Percentiles rank a stretch among this genome's conserved stretches.
Evolutionary conservation across 2,113 vertebrate genomes (phyloP).

Genomic region (Sceloporus undulatus): DNA sequence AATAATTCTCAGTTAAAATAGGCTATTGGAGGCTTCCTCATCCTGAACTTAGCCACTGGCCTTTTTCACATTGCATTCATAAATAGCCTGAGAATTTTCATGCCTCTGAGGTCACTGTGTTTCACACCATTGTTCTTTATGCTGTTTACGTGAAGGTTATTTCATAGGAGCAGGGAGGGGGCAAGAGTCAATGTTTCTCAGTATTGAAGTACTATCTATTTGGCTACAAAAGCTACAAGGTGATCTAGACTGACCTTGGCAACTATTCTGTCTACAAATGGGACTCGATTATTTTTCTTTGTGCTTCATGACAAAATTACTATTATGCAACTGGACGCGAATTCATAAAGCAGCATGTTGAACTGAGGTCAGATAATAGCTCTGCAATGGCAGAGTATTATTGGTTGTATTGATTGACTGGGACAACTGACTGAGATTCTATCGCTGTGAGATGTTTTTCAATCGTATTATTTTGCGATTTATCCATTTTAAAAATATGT

Average conservation of each 20-base stretch:
- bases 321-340: slow-evolving; percentile 6
- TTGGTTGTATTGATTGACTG: background rate
- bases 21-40: slow-evolving; percentile 74
- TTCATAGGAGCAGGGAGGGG: slow-evolving; percentile 67
- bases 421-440: slow-evolving; percentile 2
- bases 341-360: background rate
- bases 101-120: slow-evolving; percentile 77
- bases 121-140: slow-evolving; percentile 83
- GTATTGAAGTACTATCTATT: slow-evolving; percentile 81
- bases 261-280: background rate
- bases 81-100: slow-evolving; percentile 75
- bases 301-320: background rate
- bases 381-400: background rate
- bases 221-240: slow-evolving; percentile 73
- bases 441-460: background rate
- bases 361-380: background rate
- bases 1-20: slow-evolving; percentile 67
- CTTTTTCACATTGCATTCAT: slow-evolving; percentile 70
- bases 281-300: background rate
- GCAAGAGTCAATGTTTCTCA: slow-evolving; percentile 81
- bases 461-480: background rate
- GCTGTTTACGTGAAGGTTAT: slow-evolving; percentile 72
- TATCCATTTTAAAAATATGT: background rate
- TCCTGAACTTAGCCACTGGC: slow-evolving; percentile 65
- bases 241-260: slow-evolving; percentile 57